These are phyloP conservation scores for Collichthys lucidus DNA, from an alignment of 2,113 vertebrate genomes.

Conservation along the genomic window DNA sequence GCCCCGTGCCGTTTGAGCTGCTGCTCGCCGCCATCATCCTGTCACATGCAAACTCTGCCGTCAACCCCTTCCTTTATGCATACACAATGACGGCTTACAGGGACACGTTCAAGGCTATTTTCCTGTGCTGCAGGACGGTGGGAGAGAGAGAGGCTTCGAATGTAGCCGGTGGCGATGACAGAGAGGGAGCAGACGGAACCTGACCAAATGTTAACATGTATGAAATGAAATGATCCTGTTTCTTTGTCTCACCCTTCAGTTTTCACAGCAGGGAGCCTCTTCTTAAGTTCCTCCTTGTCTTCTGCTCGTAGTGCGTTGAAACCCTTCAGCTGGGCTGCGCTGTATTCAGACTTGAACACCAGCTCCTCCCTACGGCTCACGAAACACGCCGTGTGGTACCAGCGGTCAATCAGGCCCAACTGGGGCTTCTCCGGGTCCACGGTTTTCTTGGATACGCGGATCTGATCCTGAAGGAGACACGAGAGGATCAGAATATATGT, in stretches of 20 bases:
- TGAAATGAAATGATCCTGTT: neutral
- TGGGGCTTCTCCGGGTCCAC: constrained; percentile 95
- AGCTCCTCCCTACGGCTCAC: constrained; percentile 90
- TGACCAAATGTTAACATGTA: neutral
- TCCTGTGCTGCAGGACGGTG: constrained; percentile 70
- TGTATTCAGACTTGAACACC: constrained; percentile 89
- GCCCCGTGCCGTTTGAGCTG: constrained; percentile 78
- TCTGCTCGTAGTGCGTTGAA: constrained; percentile 88
- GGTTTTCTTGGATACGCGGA: constrained; percentile 96
- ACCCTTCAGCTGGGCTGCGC: constrained; percentile 90
- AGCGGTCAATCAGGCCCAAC: constrained; percentile 97
- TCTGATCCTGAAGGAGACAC: constrained; percentile 86
- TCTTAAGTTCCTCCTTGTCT: constrained; percentile 92
- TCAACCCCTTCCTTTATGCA: constrained; percentile 85
- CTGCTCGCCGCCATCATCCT: constrained; percentile 82
- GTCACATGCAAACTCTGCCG: constrained; percentile 84
- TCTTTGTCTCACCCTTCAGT: constrained; percentile 86
- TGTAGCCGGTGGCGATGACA: neutral
- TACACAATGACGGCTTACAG: constrained; percentile 85
- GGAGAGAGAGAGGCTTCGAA: constrained; percentile 37
- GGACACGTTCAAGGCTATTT: constrained; percentile 82
- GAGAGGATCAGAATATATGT: neutral
- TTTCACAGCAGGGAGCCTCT: constrained; percentile 90
- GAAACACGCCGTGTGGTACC: constrained; percentile 96
- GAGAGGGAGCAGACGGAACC: neutral